Percentiles rank a stretch among this genome's conserved stretches.
phyloP scores from a whole-genome alignment of 1,140 invertebrate species.

The Parasteatoda tepidariorum region DNA sequence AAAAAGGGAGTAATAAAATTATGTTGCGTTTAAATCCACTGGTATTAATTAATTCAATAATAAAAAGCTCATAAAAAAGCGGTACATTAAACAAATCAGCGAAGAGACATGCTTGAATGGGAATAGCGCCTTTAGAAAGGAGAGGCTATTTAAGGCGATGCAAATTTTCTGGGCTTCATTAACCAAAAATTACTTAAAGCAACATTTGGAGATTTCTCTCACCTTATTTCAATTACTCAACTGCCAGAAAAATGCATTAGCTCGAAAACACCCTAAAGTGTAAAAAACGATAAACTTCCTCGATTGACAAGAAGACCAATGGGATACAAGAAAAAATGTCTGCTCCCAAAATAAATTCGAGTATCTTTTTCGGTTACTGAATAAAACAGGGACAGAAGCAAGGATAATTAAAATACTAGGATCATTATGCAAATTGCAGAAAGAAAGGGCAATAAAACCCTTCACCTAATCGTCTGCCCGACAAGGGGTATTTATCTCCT shows the following conservation, averaged over 20 bases:
- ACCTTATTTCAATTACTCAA: slow-evolving; percentile 30
- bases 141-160: background rate
- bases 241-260: slow-evolving; percentile 31
- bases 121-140: background rate
- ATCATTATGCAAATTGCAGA: slow-evolving; percentile 51
- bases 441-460: slow-evolving; percentile 45
- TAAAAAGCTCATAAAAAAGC: background rate
- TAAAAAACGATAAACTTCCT: background rate
- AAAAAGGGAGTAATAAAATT: background rate
- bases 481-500: slow-evolving; percentile 33
- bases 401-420: slow-evolving; percentile 46
- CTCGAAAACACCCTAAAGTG: background rate
- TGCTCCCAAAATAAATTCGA: background rate
- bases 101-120: too few relatives aligned
- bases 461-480: slow-evolving; percentile 40
- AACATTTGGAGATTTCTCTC: slow-evolving; percentile 14
- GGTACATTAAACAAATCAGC: too few relatives aligned
- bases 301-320: background rate
- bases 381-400: slow-evolving; percentile 2
- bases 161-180: slow-evolving; percentile 21
- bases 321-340: background rate
- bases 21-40: background rate
- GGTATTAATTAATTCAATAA: background rate
- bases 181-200: slow-evolving; percentile 21
- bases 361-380: background rate